phyloP scores from a whole-genome alignment of 2,888 invertebrate species.

The Galerucella pusilla region DNA sequence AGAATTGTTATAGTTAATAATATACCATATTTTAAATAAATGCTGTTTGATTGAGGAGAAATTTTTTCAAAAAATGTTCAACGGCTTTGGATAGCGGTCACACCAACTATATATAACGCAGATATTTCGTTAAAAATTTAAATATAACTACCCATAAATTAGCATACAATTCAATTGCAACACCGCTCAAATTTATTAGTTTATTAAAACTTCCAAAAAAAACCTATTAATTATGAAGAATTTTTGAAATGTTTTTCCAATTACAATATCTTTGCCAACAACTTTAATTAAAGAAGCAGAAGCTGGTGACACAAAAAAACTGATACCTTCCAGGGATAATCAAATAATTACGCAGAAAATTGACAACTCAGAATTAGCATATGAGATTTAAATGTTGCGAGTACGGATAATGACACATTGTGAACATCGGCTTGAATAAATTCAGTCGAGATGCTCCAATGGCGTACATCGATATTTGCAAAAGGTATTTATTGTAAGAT shows the following conservation, averaged over 20 bases:
- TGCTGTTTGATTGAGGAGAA: too few species aligned
- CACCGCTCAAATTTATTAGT: neutral
- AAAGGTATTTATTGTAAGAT: neutral
- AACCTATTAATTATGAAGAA: neutral
- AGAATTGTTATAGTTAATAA: too few species aligned
- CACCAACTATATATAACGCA: neutral
- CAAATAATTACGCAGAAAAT: constrained; percentile 27
- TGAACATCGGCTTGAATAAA: constrained; percentile 29
- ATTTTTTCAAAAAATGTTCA: too few species aligned
- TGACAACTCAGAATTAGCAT: constrained; percentile 31
- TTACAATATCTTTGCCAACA: neutral
- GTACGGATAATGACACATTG: constrained; percentile 26
- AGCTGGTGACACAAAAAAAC: constrained; percentile 22
- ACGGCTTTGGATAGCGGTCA: too few species aligned
- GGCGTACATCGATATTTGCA: constrained; percentile 1
- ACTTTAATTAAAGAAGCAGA: constrained; percentile 28
- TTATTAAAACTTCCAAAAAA: neutral
- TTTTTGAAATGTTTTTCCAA: neutral
- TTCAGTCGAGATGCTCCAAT: constrained; percentile 16
- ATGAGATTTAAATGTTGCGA: constrained; percentile 32
- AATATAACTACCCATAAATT: neutral
- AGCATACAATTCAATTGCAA: neutral
- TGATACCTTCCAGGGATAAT: constrained; percentile 21
- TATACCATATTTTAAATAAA: too few species aligned
- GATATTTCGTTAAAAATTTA: neutral